Evolutionary conservation across 2,888 invertebrate species (phyloP).

Genomic region (Ophioninae sp.): DNA sequence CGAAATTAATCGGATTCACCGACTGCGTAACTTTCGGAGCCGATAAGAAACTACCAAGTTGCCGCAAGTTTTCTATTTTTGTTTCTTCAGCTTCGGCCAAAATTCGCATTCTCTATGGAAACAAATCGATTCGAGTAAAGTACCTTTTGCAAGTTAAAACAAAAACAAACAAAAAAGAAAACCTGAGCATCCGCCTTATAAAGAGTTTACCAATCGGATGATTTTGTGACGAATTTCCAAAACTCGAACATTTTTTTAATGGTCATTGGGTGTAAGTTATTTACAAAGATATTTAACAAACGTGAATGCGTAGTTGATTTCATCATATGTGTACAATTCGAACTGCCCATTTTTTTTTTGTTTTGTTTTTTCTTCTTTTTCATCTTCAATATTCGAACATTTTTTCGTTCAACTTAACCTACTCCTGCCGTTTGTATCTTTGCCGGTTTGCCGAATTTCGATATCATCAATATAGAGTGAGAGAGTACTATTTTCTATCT

Average conservation of each 20-base stretch:
- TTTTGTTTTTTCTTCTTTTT: too few species aligned
- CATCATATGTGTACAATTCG: conserved; percentile 73
- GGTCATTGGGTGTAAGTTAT: conserved; percentile 73
- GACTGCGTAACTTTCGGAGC: conserved; percentile 22
- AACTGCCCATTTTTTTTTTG: conserved; percentile 66
- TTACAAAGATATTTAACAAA: conserved; percentile 77
- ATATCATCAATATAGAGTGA: conserved; percentile 81
- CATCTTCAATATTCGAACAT: conserved; percentile 8
- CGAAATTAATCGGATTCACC: conserved; percentile 20
- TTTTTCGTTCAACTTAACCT: conserved; percentile 69
- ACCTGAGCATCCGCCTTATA: conserved; percentile 63
- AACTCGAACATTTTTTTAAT: conserved; percentile 68
- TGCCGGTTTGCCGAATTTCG: conserved; percentile 71
- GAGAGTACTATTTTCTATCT: conserved; percentile 82
- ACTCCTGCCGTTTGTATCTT: conserved; percentile 76
- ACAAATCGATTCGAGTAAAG: conserved; percentile 35
- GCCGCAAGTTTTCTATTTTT: conserved; percentile 9
- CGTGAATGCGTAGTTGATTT: conserved; percentile 70
- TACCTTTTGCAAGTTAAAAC: conserved; percentile 21
- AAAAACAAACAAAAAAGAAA: conserved; percentile 25
- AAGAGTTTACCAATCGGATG: conserved; percentile 55
- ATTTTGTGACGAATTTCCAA: conserved; percentile 50
- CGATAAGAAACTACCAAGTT: conserved; percentile 37
- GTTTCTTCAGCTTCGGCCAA: conserved; percentile 4
- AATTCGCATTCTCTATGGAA: conserved; percentile 23